Conservation (phyloP, 2,113 vertebrate genomes). For the Nannobrachium achirus region DNA sequence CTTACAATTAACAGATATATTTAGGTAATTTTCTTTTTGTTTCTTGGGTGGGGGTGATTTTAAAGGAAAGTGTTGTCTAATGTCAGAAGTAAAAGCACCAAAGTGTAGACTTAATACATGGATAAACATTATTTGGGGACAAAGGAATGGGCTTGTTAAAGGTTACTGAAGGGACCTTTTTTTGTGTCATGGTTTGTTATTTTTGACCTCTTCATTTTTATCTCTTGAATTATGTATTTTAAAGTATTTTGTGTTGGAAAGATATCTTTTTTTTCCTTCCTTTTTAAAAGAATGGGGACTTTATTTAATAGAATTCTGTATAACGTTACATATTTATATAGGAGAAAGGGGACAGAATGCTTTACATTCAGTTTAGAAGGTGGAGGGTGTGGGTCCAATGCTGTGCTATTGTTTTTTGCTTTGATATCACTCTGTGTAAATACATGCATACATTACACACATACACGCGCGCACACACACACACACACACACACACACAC, state of each 20-base stretch:
- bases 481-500: constrained; percentile 26
- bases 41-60: constrained; percentile 23
- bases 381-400: constrained; percentile 21
- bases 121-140: constrained; percentile 54
- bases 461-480: constrained; percentile 18
- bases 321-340: constrained; percentile 71
- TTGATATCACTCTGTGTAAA: constrained; percentile 51
- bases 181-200: constrained; percentile 59
- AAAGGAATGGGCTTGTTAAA: constrained; percentile 22
- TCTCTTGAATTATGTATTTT: constrained; percentile 65
- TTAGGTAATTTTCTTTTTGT: constrained; percentile 17
- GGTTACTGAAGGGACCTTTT: constrained; percentile 56
- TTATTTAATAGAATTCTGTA: constrained; percentile 73
- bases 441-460: constrained; percentile 40
- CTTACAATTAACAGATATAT: constrained; percentile 37
- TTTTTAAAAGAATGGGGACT: constrained; percentile 50
- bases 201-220: constrained; percentile 61
- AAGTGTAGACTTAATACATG: constrained; percentile 59
- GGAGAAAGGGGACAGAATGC: constrained; percentile 29
- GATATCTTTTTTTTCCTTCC: constrained; percentile 37
- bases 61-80: constrained; percentile 42
- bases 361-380: constrained; percentile 41
- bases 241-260: constrained; percentile 71
- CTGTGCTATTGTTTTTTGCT: constrained; percentile 22
- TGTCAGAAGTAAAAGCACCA: constrained; percentile 59